phyloP scores from a whole-genome alignment of 2,113 vertebrate genomes.

The Lanius ludovicianus region DNA sequence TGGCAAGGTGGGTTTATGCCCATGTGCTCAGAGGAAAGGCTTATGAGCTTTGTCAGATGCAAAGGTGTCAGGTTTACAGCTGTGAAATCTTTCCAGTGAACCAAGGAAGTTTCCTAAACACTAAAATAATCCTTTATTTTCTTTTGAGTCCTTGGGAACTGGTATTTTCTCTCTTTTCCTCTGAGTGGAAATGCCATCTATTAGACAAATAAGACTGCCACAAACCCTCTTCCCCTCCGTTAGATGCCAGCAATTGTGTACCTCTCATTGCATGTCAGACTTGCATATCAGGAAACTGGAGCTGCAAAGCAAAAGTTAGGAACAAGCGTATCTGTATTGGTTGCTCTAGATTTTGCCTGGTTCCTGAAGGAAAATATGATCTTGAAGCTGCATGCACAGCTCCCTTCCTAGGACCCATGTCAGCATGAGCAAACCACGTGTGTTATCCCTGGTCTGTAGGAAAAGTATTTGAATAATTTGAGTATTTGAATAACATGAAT shows the following conservation, averaged over 20 bases:
- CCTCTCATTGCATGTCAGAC: rapidly evolving
- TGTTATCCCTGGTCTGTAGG: background rate
- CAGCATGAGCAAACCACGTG: background rate
- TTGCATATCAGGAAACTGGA: background rate
- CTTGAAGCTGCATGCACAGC: background rate
- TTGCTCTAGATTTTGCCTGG: background rate
- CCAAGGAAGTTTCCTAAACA: background rate
- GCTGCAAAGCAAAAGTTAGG: background rate
- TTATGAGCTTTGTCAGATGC: background rate
- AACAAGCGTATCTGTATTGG: background rate
- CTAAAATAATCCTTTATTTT: background rate
- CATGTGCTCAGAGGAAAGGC: background rate
- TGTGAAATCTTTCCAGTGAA: background rate
- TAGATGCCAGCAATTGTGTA: background rate
- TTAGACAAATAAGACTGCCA: background rate
- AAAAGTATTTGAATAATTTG: background rate
- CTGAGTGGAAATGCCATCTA: background rate
- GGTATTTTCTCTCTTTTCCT: background rate
- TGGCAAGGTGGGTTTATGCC: background rate
- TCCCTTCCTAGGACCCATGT: background rate
- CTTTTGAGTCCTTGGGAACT: background rate
- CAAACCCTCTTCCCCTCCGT: background rate
- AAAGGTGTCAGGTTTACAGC: background rate
- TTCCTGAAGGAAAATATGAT: background rate
- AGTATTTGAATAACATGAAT: background rate